Conservation (phyloP, 2,888 invertebrate genomes). For the Girardia tigrina region DNA sequence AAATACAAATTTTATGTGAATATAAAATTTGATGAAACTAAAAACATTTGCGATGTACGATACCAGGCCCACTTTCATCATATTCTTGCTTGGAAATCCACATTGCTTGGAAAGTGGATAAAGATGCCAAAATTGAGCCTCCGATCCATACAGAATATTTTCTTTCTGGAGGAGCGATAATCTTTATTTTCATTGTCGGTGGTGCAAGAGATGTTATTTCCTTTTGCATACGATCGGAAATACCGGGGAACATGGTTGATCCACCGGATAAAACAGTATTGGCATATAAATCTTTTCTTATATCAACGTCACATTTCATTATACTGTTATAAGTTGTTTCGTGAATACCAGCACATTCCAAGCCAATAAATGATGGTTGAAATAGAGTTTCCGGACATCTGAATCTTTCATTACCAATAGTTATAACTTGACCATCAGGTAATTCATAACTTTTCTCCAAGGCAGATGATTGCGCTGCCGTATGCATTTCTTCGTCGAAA, state of each 20-base stretch:
- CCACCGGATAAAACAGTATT: slow-evolving; percentile 70
- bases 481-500: slow-evolving; percentile 48
- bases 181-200: slow-evolving; percentile 58
- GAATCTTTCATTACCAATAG: slow-evolving; percentile 48
- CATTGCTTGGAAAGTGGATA: slow-evolving; percentile 76
- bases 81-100: slow-evolving; percentile 89
- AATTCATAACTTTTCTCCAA: slow-evolving; percentile 48
- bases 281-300: slow-evolving; percentile 48
- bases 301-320: slow-evolving; percentile 49
- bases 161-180: slow-evolving; percentile 75
- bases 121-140: slow-evolving; percentile 75
- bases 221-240: slow-evolving; percentile 91
- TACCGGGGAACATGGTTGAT: slow-evolving; percentile 90
- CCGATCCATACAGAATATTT: slow-evolving; percentile 87
- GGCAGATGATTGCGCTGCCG: slow-evolving; percentile 44
- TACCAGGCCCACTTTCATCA: slow-evolving; percentile 64
- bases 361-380: slow-evolving; percentile 42
- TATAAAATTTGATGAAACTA: no score
- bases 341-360: slow-evolving; percentile 45
- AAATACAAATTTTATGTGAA: no score
- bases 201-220: slow-evolving; percentile 73
- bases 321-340: slow-evolving; percentile 48
- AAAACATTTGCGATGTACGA: slow-evolving; percentile 54
- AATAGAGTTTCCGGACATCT: slow-evolving; percentile 47
- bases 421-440: slow-evolving; percentile 48